These are phyloP conservation scores for Drosophila subobscura DNA, from an alignment of 1,140 invertebrate species.

Conservation along the genomic window DNA sequence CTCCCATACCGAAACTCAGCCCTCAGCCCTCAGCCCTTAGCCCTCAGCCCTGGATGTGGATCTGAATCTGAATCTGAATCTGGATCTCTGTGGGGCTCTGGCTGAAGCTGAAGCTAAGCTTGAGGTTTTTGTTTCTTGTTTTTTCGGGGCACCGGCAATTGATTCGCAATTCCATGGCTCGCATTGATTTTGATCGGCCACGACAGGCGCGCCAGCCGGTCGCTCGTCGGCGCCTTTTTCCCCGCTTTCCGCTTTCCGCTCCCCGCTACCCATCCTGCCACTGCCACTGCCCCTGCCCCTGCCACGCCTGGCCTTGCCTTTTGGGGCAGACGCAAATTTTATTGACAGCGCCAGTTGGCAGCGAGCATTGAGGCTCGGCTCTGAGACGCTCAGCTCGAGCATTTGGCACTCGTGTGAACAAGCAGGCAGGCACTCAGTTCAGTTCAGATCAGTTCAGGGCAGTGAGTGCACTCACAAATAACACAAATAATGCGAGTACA, in stretches of 20 bases:
- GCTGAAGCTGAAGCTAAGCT: neutral
- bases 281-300: neutral
- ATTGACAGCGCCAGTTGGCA: conserved; percentile 77
- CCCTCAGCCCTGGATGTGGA: conserved; percentile 34
- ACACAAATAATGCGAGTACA: neutral
- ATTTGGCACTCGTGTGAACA: conserved; percentile 76
- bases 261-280: neutral
- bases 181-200: conserved; percentile 77
- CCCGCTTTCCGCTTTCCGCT: neutral
- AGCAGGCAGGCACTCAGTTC: conserved; percentile 14
- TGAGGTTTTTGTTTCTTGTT: conserved; percentile 3
- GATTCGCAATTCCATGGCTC: conserved; percentile 76
- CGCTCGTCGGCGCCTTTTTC: conserved; percentile 18
- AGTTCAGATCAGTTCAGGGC: too few relatives aligned
- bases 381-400: conserved; percentile 42
- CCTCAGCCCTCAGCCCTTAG: neutral
- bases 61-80: conserved; percentile 20
- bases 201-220: conserved; percentile 69
- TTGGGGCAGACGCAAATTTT: conserved; percentile 69
- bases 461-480: conserved; percentile 6
- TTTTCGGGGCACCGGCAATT: conserved; percentile 54
- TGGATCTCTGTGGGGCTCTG: too few relatives aligned
- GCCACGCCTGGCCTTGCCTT: too few relatives aligned
- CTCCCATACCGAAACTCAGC: conserved; percentile 6
- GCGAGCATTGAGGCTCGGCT: conserved; percentile 41